Base-by-base conservation (phyloP, 1,140 invertebrate species). In the Pachypsylla venusta region DNA sequence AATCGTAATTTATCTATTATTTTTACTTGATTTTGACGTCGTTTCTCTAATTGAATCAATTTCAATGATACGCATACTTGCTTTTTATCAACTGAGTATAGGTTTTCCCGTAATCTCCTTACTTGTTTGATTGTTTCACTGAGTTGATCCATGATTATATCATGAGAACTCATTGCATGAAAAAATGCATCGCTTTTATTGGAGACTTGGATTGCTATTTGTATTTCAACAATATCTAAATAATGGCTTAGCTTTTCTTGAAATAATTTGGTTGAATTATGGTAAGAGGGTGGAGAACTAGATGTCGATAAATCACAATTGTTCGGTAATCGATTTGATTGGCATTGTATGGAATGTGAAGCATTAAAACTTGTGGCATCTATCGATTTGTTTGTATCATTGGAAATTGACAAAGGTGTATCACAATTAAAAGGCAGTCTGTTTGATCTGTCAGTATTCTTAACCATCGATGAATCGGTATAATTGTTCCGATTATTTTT, bases 151-250 rank as follows among this genome's bases (percentile, higher is more conserved):
- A 91, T 86, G 40, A 93, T 81, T 13, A 84, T 84, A 73, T 97
- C 93, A 73, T 97, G 93, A 7, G 92, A 95, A 54, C 91, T 87
- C 88, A 98, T 95, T 7, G 92, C 92, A 73, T 93, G 85, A 70
- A 98, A 98, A 76, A 98, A 98, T 7, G 91, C 91, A 64, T 89
- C 88, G 4, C 93, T 96, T 71, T 94, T 93, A 61, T 88, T 82
- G n/a, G 93, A 87, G 54, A 98, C 93, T 76, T 97, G 93, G 65
- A 87, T 84, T 0, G 92, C 92, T 67, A 98, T 94, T 74, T 90
- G 85, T 62, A 95, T 87, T 75, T 98, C 94, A 26, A 97, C 87
- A 53, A 91, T 83, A 75, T 98, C 93, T 64, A 98, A 76, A 72
- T 95, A 95, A 72, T 94, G 89, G 68, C 86, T 93, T n/a, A 97